Conservation (phyloP, 2,888 invertebrate species). For the Magallana nippona region DNA sequence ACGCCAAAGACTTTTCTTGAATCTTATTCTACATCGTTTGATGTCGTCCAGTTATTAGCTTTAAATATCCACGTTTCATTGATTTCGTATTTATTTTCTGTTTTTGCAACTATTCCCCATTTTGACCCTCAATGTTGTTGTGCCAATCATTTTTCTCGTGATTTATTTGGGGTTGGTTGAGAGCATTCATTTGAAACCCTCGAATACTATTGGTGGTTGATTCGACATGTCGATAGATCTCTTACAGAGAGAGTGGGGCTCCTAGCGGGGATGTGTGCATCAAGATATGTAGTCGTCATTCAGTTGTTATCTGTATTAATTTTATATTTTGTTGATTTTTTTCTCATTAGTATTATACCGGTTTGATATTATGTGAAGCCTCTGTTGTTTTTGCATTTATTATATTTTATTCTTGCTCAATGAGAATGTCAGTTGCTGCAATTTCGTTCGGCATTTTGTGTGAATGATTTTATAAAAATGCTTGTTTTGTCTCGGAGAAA, state of each 20-base stretch:
- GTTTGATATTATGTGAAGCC: slow-evolving; percentile 19
- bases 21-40: not conserved
- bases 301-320: slow-evolving; percentile 5
- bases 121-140: not conserved
- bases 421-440: not conserved
- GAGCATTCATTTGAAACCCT: not conserved
- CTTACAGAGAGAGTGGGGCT: not conserved
- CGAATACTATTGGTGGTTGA: not conserved
- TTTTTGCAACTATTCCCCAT: not conserved
- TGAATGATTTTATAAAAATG: not conserved
- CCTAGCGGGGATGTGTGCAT: not conserved
- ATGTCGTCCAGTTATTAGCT: slow-evolving; percentile 9
- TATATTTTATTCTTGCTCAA: slow-evolving; percentile 23
- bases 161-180: not conserved
- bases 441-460: not conserved
- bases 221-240: not conserved
- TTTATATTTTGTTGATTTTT: not conserved
- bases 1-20: slow-evolving; percentile 30
- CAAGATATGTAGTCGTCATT: not conserved
- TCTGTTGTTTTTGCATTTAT: not conserved
- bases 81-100: not conserved
- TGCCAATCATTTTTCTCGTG: not conserved
- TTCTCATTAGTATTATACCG: slow-evolving; percentile 28
- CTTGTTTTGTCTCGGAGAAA: slow-evolving; percentile 24
- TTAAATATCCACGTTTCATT: not conserved